Evolutionary conservation across 2,113 vertebrate species (phyloP).

Genomic region (Irena cyanogastra): DNA sequence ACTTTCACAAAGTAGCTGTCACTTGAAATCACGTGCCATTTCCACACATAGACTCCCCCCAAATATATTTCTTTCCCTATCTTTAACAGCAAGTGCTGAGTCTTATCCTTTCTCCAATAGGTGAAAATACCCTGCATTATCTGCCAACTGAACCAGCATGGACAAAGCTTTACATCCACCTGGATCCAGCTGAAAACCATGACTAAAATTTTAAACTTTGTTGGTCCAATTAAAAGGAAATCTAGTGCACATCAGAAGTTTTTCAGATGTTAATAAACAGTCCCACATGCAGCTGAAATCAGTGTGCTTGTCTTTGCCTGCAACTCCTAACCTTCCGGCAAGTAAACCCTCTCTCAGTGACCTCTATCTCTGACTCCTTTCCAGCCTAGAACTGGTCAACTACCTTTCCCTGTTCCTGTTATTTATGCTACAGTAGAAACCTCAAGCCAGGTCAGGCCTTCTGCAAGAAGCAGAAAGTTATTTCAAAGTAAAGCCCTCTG

Average conservation of each 20-base stretch:
- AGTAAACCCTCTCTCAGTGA: neutral
- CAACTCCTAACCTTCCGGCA: neutral
- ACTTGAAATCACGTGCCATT: neutral
- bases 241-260: neutral
- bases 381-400: constrained; percentile 6
- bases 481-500: neutral
- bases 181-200: neutral
- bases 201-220: neutral
- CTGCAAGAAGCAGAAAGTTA: neutral
- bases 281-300: neutral
- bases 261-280: neutral
- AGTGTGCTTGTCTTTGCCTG: neutral
- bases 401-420: neutral
- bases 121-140: neutral
- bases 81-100: neutral
- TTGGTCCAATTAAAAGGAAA: neutral
- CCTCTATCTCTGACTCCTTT: neutral
- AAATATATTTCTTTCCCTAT: neutral
- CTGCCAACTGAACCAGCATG: neutral
- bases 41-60: neutral
- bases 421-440: constrained; percentile 22
- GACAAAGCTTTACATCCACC: neutral
- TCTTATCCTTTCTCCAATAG: neutral
- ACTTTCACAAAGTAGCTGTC: neutral
- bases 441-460: neutral